A percentile compares a stretch with the other conserved stretches of the same genome.
These are phyloP conservation scores for Hirtodrosophila histrioides DNA, from an alignment of 2,888 invertebrate genomes.

Conservation along the genomic window DNA sequence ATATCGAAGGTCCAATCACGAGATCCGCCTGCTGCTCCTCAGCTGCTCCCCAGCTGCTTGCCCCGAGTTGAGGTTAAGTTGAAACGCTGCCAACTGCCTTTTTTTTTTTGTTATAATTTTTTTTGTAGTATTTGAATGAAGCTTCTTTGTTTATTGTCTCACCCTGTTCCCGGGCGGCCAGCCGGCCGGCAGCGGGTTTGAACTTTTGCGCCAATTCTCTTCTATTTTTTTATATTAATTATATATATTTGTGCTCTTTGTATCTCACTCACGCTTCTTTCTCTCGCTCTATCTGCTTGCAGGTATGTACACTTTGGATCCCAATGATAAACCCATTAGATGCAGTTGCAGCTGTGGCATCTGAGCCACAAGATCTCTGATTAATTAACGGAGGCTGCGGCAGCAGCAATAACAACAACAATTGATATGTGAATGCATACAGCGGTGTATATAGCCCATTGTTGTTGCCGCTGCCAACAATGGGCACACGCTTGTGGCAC, in stretches of 20 bases:
- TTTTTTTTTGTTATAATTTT: not conserved
- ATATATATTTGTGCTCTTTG: slow-evolving; percentile 24
- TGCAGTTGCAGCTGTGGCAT: slow-evolving; percentile 43
- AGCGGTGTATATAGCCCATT: slow-evolving; percentile 32
- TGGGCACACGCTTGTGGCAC: slow-evolving; percentile 53
- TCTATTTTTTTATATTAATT: slow-evolving; percentile 40
- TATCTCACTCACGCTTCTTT: slow-evolving; percentile 11
- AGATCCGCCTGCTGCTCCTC: slow-evolving; percentile 40
- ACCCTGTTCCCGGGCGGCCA: not conserved
- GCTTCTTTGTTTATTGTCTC: slow-evolving; percentile 40
- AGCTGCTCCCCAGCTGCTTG: slow-evolving; percentile 27
- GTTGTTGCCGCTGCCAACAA: slow-evolving; percentile 44
- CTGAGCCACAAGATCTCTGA: slow-evolving; percentile 44
- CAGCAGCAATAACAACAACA: slow-evolving; percentile 26
- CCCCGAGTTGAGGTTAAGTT: slow-evolving; percentile 25
- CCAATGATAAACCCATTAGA: slow-evolving; percentile 33
- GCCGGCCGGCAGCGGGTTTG: not conserved
- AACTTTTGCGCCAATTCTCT: slow-evolving; percentile 25
- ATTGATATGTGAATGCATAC: slow-evolving; percentile 22
- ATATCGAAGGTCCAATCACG: slow-evolving; percentile 66
- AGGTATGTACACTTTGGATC: slow-evolving; percentile 44
- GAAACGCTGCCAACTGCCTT: slow-evolving; percentile 53
- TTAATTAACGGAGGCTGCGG: slow-evolving; percentile 53
- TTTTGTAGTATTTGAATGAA: slow-evolving; percentile 39
- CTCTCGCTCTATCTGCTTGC: slow-evolving; percentile 39